phyloP scores from a whole-genome alignment of 2,797 vertebrate genomes.

The Malacoraja senta region DNA sequence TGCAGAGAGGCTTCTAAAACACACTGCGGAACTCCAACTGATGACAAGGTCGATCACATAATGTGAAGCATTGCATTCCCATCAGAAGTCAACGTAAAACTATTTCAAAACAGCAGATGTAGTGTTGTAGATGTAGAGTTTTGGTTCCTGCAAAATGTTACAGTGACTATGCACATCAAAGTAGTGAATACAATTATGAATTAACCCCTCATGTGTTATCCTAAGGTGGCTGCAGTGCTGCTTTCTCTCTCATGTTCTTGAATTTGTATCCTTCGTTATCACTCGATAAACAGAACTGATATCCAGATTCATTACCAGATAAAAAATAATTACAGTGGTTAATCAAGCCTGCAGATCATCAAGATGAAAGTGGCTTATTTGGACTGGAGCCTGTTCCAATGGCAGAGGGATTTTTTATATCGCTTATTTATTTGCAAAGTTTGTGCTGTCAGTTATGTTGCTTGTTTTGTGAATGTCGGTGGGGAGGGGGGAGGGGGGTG shows the following conservation, averaged over 20 bases:
- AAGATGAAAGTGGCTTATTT: background rate
- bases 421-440: background rate
- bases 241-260: background rate
- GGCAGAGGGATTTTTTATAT: background rate
- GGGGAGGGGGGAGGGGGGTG: no score
- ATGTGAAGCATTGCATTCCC: background rate
- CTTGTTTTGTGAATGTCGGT: background rate
- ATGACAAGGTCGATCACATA: background rate
- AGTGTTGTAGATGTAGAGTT: background rate
- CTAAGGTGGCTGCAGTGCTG: background rate
- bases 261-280: background rate
- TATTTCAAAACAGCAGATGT: background rate
- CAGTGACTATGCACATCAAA: no score
- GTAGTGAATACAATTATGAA: background rate
- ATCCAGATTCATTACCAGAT: constrained; percentile 18
- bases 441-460: background rate
- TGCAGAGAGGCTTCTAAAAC: background rate
- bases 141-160: background rate
- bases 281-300: background rate
- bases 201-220: no score
- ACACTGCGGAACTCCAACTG: background rate
- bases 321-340: background rate
- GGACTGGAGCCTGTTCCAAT: background rate
- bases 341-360: background rate
- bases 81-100: background rate